A percentile compares a stretch with the other conserved stretches of the same genome.
Evolutionary conservation across 2,888 invertebrate species (phyloP).

Genomic region (Cantharis nigra): DNA sequence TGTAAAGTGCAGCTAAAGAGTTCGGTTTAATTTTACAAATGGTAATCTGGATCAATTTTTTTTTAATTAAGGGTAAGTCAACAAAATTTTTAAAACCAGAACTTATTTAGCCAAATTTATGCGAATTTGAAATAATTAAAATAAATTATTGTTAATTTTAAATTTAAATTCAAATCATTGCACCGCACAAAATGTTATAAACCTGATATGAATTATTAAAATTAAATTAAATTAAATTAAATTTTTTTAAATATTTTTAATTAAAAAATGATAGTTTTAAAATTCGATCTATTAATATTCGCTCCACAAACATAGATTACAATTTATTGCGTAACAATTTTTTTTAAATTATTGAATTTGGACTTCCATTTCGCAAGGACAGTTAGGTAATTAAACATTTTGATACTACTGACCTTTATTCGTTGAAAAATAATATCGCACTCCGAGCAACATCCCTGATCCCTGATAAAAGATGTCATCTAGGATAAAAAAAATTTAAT

Average conservation of each 20-base stretch:
- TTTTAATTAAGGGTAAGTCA: background rate
- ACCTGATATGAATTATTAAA: background rate
- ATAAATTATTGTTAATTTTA: background rate
- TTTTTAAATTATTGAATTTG: background rate
- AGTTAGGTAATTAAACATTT: background rate
- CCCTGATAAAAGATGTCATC: too few relatives aligned
- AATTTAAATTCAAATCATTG: background rate
- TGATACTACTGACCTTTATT: background rate
- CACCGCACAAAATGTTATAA: background rate
- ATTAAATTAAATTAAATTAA: too few relatives aligned
- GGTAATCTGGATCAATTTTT: background rate
- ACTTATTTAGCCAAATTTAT: background rate
- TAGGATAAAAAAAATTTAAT: too few relatives aligned
- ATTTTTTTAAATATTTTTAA: too few relatives aligned
- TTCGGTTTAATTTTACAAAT: background rate
- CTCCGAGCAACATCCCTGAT: too few relatives aligned
- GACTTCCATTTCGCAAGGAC: background rate
- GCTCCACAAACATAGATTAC: background rate
- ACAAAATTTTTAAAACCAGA: background rate
- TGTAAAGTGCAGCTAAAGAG: background rate
- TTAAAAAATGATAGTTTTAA: background rate
- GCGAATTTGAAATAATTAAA: background rate
- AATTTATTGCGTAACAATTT: background rate
- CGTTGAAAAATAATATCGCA: too few relatives aligned
- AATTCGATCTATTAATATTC: background rate